phyloP scores from a whole-genome alignment of 2,888 invertebrate genomes.

The Lasioglossum morio region DNA sequence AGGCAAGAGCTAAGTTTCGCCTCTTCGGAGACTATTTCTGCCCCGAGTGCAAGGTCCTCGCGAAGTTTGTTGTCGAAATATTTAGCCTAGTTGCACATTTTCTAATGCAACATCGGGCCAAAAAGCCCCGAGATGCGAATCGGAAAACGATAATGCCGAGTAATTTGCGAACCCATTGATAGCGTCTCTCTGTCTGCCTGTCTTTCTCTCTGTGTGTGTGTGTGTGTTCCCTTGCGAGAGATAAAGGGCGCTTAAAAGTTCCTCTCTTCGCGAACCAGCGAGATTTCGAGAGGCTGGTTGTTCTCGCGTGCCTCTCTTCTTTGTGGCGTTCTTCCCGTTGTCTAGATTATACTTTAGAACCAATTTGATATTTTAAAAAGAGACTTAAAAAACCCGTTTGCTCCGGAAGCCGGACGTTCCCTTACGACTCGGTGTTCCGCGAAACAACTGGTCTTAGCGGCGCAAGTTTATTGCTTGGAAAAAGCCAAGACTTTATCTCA shows the following conservation, averaged over 20 bases:
- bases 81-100: background rate
- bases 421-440: background rate
- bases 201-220: background rate
- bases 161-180: background rate
- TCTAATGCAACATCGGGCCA: background rate
- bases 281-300: background rate
- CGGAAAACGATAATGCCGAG: constrained; percentile 7
- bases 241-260: background rate
- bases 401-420: background rate
- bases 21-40: background rate
- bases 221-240: background rate
- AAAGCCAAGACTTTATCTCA: constrained; percentile 2
- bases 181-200: background rate
- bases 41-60: background rate
- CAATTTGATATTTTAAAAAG: constrained; percentile 13
- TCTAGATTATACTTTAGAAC: background rate
- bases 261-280: background rate
- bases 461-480: constrained; percentile 6
- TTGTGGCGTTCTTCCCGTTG: background rate
- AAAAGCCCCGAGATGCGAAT: background rate
- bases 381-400: background rate
- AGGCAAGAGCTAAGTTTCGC: background rate
- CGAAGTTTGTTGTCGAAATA: background rate
- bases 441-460: constrained; percentile 14
- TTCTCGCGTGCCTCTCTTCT: background rate